Evolutionary conservation across 2,888 invertebrate species (phyloP).

Genomic region (Thymelicus lineola): DNA sequence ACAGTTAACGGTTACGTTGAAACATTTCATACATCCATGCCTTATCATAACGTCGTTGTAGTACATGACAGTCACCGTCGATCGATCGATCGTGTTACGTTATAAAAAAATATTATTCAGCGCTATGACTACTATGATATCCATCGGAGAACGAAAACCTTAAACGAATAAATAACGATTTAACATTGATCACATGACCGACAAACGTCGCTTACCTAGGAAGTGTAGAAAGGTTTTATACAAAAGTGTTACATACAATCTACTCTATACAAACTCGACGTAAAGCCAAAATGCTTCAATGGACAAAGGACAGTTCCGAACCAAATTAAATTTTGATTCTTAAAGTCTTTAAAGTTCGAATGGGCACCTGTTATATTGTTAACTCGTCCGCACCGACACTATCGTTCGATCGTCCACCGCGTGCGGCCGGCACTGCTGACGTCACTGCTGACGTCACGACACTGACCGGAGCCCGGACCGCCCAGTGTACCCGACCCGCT

Average conservation of each 20-base stretch:
- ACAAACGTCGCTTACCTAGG: conserved; percentile 17
- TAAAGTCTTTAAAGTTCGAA: conserved; percentile 28
- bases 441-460: too few relatives aligned
- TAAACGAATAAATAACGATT: conserved; percentile 54
- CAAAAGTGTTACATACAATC: conserved; percentile 24
- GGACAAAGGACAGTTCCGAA: conserved; percentile 29
- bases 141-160: conserved; percentile 45
- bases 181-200: conserved; percentile 45
- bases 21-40: neutral
- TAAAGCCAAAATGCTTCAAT: conserved; percentile 24
- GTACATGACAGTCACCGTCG: neutral
- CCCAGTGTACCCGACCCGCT: neutral
- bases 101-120: conserved; percentile 37
- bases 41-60: conserved; percentile 14
- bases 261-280: conserved; percentile 24
- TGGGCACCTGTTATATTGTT: conserved; percentile 6
- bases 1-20: conserved; percentile 39
- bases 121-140: conserved; percentile 34
- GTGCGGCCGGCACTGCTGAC: too few relatives aligned
- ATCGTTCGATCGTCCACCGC: neutral
- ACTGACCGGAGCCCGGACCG: too few relatives aligned
- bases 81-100: conserved; percentile 12
- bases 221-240: conserved; percentile 22
- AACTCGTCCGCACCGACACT: neutral
- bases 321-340: conserved; percentile 21